Base-by-base conservation (phyloP, 2,113 vertebrate species). In the Zosterops borbonicus region DNA sequence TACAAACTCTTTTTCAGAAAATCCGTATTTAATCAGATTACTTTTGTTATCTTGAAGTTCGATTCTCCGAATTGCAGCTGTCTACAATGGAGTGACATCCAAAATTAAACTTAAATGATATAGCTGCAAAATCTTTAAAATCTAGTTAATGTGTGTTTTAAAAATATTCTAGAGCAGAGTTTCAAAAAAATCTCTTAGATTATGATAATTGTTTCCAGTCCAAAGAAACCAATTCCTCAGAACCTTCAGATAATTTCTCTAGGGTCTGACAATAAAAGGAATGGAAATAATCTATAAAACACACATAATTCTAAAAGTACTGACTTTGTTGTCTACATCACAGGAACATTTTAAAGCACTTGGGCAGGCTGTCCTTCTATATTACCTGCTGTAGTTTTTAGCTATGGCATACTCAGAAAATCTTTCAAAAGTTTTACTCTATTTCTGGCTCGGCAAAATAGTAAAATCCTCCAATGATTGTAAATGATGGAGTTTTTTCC, bases 361-460 rank as follows among this genome's bases (percentile, higher is more conserved):
- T 90, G 27, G 22, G 64, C 50, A 79, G 59, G 87, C 88, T 92
- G 75, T 96, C 63, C 31, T 96, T 93, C 83, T 84, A 59, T 44
- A 44, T 87, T 63, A 70, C 56, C 71, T 92, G 47, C 44, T 84
- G 74, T 59, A 65, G 5, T 33, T 77, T 94, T 56, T 75, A 83
- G 42, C 24, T 92, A 68, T 42, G 90, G 60, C 44, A 11, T 14
- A 4, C 56, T 90, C 74, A 69, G 81, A 95, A 92, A 79, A 68
- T 91, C 41, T 95, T 96, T 65, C 39, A 69, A 39, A 95, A 84
- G 46, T 92, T 63, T 75, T 79, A 23, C 11, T 44, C 5, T 62
- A 29, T 91, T 85, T 94, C 69, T 97, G 74, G 62, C 74, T 92
- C n/a, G 49, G 41, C 47, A 78, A 64, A 76, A 85, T 33, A 33